Evolutionary conservation across 2,888 invertebrate species (phyloP).

Genomic region (Antheraea yamamai): DNA sequence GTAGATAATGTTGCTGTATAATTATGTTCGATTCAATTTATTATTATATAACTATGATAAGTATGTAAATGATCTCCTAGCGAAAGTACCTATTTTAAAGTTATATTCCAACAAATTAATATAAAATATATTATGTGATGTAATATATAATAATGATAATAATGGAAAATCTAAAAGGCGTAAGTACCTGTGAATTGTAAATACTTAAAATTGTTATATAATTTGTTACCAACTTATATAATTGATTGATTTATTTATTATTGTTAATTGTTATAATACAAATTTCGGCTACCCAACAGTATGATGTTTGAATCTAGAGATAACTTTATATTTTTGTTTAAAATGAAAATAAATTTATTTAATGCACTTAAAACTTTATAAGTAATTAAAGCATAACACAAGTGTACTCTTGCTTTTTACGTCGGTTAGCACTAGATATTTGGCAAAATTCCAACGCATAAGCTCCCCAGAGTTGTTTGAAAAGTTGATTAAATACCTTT

Average conservation of each 20-base stretch:
- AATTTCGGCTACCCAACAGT: not conserved
- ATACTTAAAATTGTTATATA: too few species aligned
- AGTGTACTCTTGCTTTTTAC: constrained; percentile 15
- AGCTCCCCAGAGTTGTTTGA: constrained; percentile 27
- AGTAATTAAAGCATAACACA: not conserved
- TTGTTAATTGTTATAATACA: too few species aligned
- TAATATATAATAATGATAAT: not conserved
- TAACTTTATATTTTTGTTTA: not conserved
- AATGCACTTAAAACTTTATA: not conserved
- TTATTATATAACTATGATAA: not conserved
- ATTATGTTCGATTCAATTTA: not conserved
- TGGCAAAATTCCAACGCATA: constrained; percentile 43
- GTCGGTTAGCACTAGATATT: constrained; percentile 19
- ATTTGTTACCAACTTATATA: too few species aligned
- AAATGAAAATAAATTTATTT: not conserved
- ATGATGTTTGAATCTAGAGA: not conserved
- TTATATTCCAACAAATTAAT: not conserved
- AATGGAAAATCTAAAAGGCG: too few species aligned
- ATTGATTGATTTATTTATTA: too few species aligned
- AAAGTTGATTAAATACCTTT: constrained; percentile 34
- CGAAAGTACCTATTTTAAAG: not conserved
- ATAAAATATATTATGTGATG: not conserved
- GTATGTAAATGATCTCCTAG: not conserved
- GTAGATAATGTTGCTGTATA: not conserved
- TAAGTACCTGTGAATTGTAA: too few species aligned